Base-by-base conservation (phyloP, 2,888 invertebrate genomes). In the Pterostichus madidus region DNA sequence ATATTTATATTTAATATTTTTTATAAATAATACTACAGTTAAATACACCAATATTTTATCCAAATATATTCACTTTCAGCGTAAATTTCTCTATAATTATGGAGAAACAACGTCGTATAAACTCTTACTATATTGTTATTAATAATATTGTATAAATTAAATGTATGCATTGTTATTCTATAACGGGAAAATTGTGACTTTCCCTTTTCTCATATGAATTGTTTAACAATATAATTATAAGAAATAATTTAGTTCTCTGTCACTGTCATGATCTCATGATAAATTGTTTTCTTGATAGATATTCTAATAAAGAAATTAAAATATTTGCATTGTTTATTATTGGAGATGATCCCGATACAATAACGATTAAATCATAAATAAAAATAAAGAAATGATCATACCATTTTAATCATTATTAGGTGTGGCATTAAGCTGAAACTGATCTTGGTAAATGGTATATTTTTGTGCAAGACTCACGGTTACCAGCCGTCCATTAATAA, bases 241-340 rank as follows among this genome's bases (percentile, higher is more conserved):
- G 59, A 59, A 59, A 59, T 59, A 32, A 64, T 64, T 64, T 64
- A 35, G 64, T 11, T 32, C 64, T 64, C 35, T 64, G 64, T 64
- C 64, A 64, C n/a, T 64, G 64, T 64, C 64, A 64, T 64, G 64
- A 64, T 64, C 64, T 64, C 64, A 64, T 64, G 11, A 39, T 39
- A 8, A 7, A 39, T 8, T 7, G 1, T 39, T 3, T 39, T 6
- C 39, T 39, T 39, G 5, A 3, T 24, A 24, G 24, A 2, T 24
- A 24, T 24, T 24, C 39, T 39, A 39, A 3, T 39, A 8, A 39
- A 39, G 39, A 39, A 39, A 39, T 39, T 39, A 39, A 39, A 39
- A 39, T 39, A 39, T 39, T 39, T 39, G 39, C 39, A 39, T 39
- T 39, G 39, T 39, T 39, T 39, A 39, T 39, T 7, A 39, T 39